These are phyloP conservation scores for Sorex araneus DNA, from an alignment of 2,113 vertebrate species.

Conservation along the genomic window DNA sequence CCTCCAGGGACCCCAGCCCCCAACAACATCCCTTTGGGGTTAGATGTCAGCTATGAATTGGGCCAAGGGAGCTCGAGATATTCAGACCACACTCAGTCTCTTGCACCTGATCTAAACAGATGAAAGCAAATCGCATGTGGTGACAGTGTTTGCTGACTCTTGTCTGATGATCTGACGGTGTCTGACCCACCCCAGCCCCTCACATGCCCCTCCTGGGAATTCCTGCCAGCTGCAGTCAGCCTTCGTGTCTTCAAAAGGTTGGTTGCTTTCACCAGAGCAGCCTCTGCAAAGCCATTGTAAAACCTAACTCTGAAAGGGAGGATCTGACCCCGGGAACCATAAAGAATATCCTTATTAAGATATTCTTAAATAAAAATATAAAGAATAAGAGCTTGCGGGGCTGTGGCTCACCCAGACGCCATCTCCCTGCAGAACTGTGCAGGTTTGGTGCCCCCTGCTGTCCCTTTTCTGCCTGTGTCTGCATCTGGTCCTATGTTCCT, in stretches of 20 bases:
- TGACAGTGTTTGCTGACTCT: no score
- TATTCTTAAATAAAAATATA: background rate
- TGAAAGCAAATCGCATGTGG: background rate
- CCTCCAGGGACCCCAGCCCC: background rate
- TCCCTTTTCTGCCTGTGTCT: constrained; percentile 56
- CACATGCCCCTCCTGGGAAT: background rate
- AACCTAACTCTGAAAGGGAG: background rate
- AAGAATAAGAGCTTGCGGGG: background rate
- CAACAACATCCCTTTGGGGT: background rate
- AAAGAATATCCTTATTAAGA: no score
- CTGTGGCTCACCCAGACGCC: accelerated
- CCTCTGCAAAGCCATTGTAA: background rate
- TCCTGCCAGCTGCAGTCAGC: background rate
- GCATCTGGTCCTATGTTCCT: background rate
- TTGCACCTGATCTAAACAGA: background rate
- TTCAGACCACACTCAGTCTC: background rate
- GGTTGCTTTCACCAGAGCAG: background rate
- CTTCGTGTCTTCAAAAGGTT: background rate
- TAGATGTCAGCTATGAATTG: background rate
- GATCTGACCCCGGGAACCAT: background rate
- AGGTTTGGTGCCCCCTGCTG: constrained; percentile 90
- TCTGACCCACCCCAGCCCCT: background rate
- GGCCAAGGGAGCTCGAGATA: background rate
- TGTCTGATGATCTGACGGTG: no score
- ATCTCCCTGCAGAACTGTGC: constrained; percentile 70